A percentile compares a stretch with the other conserved stretches of the same genome.
phyloP scores from a whole-genome alignment of 2,113 vertebrate species.

The Pedetes capensis region DNA sequence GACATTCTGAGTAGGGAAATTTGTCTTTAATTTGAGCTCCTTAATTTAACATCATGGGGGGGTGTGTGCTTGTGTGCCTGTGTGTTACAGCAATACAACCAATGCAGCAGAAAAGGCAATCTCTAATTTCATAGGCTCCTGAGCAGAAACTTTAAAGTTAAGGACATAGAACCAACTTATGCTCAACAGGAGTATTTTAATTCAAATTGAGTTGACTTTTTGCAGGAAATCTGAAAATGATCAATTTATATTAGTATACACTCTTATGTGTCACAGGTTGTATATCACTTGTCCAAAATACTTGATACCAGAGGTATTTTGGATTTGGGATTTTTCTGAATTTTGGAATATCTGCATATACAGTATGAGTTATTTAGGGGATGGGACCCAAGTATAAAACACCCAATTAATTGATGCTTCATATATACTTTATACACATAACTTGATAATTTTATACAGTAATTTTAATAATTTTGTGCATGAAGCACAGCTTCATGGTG shows the following conservation, averaged over 20 bases:
- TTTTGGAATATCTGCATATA: background rate
- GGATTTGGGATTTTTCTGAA: background rate
- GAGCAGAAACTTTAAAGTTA: constrained; percentile 15
- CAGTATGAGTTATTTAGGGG: background rate
- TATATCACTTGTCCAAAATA: background rate
- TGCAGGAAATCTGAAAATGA: background rate
- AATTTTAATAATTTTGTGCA: background rate
- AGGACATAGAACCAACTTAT: background rate
- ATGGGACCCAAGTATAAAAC: background rate
- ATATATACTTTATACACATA: background rate
- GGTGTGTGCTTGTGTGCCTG: accelerated
- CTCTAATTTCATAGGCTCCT: constrained; percentile 15
- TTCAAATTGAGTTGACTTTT: background rate
- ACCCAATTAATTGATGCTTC: background rate
- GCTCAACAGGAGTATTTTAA: background rate
- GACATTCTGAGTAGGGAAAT: background rate
- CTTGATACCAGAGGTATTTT: background rate
- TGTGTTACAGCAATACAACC: background rate
- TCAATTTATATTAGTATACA: background rate
- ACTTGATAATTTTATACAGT: background rate
- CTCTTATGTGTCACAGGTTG: background rate
- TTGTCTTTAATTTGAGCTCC: constrained; percentile 1
- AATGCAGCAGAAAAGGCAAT: background rate
- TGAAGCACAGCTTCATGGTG: too few relatives aligned
- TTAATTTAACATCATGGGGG: background rate